Base-by-base conservation (phyloP, 2,888 invertebrate genomes). In the Dolichopus griseipennis region DNA sequence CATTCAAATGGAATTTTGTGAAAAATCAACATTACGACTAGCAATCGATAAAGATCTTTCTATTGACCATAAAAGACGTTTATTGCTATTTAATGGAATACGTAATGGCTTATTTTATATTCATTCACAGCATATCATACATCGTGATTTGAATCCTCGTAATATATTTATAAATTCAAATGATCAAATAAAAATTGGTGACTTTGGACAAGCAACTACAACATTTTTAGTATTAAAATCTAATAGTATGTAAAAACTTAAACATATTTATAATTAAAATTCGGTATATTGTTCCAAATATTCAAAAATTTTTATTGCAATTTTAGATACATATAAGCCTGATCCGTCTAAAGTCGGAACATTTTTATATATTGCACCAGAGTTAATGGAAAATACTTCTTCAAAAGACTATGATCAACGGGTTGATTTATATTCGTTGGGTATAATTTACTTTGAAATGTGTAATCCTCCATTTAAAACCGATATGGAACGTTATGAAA, bases 1-100 rank as follows among this genome's bases (percentile, higher is more conserved):
- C 77, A 93, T 93, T 73, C 94, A 98, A 84, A 99, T 99, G 99
- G 98, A 99, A 82, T 97, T 95, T 80, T 99, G 99, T 80, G 97
- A 97, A 78, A 97, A 95, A 76, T 93, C 92, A 74, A 99, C 98
- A 0, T 81, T 96, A 37, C 84, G 90, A 79, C 84, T 73, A 71
- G 93, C 95, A 4, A 97, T 97, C 70, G 97, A 97, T 81, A 86
- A 87, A 69, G 89, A 88, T 22, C 79, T 95, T 61, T 89, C 87
- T 77, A n/a, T n/a, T n/a, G 82, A 87, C 74, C 92, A 97, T 74
- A 85, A 87, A 37, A 88, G 91, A 74, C 84, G 95, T 61, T 86
- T 93, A 27, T 97, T 96, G 96, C 86, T 98, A 12, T 97, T 99
- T 77, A 85, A 97, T n/a, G 98, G 98, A 83, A 95, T 98, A 67